These are phyloP conservation scores for Drosophila orena DNA, from an alignment of 1,140 invertebrate species.

Conservation along the genomic window DNA sequence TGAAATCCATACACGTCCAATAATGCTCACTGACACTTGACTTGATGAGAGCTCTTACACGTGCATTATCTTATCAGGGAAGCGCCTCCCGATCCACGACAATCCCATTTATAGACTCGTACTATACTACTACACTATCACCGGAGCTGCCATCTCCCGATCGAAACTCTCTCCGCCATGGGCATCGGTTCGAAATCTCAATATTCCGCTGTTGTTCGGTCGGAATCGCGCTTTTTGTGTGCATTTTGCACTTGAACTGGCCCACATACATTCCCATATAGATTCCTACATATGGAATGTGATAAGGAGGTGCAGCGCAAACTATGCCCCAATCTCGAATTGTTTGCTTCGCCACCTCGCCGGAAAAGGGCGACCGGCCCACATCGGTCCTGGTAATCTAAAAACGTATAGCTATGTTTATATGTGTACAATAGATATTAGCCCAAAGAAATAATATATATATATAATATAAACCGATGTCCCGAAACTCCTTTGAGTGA, in stretches of 20 bases:
- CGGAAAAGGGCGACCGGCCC: conserved; percentile 46
- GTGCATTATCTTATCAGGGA: conserved; percentile 72
- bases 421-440: neutral
- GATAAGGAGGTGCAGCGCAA: conserved; percentile 55
- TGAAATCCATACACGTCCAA: conserved; percentile 50
- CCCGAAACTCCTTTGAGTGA: too few species aligned
- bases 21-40: conserved; percentile 41
- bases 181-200: conserved; percentile 20
- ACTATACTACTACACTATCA: neutral
- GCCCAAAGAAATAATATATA: too few species aligned
- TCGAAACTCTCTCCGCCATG: conserved; percentile 5
- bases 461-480: too few species aligned
- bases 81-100: conserved; percentile 34
- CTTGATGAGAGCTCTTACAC: conserved; percentile 39
- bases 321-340: conserved; percentile 62
- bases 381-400: conserved; percentile 25
- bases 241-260: conserved; percentile 75
- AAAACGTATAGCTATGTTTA: neutral
- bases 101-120: conserved; percentile 41
- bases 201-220: conserved; percentile 17
- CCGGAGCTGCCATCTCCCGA: conserved; percentile 22
- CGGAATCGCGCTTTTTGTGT: conserved; percentile 55
- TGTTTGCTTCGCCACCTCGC: conserved; percentile 55
- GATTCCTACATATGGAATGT: conserved; percentile 7
- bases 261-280: conserved; percentile 24